Base-by-base conservation (phyloP, 2,888 invertebrate species). In the Alsophila aescularia region DNA sequence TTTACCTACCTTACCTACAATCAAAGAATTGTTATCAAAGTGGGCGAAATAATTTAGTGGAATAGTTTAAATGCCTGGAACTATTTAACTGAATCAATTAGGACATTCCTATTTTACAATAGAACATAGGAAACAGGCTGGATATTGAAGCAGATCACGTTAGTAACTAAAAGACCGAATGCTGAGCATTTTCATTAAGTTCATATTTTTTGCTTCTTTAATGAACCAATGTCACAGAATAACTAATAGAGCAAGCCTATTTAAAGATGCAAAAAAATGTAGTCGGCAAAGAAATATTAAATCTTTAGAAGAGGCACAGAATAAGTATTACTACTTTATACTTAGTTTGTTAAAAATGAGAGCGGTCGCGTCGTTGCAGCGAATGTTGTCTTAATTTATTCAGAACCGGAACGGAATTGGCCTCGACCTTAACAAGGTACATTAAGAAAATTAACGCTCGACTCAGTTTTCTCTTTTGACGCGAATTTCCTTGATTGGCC, bases 401-500 rank as follows among this genome's bases (percentile, higher is more conserved):
- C 83, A 77, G 75, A 73, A 77, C 70, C 73, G 70, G 72, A 75
- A 80, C 73, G 70, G 75, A 79, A 77, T 77, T 69, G 70, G 68
- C 62, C 71, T 71, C 75, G 74, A 75, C 80, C 79, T 78, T 81
- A 86, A 86, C 81, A 82, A 83, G 83, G 79, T 84, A 83, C 81
- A 87, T 87, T 86, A 85, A 81, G 82, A 84, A 84, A 87, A 87
- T 87, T 87, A 87, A 81, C 84, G 82, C 81, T 80, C 76, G 76
- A 75, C 79, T 82, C 77, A 70, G 66, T 79, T 74, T 75, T 77
- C 80, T 81, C 82, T 81, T 81, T 79, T 77, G 77, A 81, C 75
- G 73, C 73, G 73, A 76, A 79, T 81, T 77, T 77, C 76, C 80
- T 82, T 85, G 86, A 87, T 86, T 86, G 80, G 79, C 74, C 74